phyloP scores from a whole-genome alignment of 2,888 invertebrate genomes.

The Eumerus sabulonum region DNA sequence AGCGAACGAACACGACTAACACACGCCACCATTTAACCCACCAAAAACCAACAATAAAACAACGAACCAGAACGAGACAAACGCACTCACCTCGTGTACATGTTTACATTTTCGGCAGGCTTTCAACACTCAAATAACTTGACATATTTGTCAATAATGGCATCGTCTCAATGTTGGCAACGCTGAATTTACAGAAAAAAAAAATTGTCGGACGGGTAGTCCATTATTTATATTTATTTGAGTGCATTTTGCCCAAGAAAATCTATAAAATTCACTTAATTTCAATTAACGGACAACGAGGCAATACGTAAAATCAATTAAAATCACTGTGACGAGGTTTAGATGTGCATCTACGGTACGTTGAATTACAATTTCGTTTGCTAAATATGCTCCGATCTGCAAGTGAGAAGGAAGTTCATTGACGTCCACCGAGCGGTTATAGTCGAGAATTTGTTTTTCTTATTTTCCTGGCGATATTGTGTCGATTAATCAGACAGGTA shows the following conservation, averaged over 20 bases:
- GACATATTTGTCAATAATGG: slow-evolving; percentile 67
- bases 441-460: slow-evolving; percentile 61
- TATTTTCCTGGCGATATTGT: slow-evolving; percentile 50
- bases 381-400: slow-evolving; percentile 63
- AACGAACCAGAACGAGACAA: slow-evolving; percentile 38
- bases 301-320: slow-evolving; percentile 35
- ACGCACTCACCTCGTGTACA: slow-evolving; percentile 39
- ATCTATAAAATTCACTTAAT: slow-evolving; percentile 58
- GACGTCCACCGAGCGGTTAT: slow-evolving; percentile 65
- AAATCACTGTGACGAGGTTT: slow-evolving; percentile 44
- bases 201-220: slow-evolving; percentile 66
- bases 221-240: slow-evolving; percentile 68
- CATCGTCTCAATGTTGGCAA: slow-evolving; percentile 47
- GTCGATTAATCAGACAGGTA: slow-evolving; percentile 58
- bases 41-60: slow-evolving; percentile 17
- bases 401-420: slow-evolving; percentile 65
- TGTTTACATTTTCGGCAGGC: slow-evolving; percentile 66
- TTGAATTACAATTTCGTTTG: slow-evolving; percentile 36
- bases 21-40: slow-evolving; percentile 51
- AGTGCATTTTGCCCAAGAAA: slow-evolving; percentile 63
- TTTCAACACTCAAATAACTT: slow-evolving; percentile 56
- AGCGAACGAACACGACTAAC: neutral
- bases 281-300: slow-evolving; percentile 31
- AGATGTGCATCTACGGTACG: slow-evolving; percentile 21
- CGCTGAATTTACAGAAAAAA: slow-evolving; percentile 62